These are phyloP conservation scores for Cardinalis cardinalis DNA, from an alignment of 2,113 vertebrate genomes.

Conservation along the genomic window DNA sequence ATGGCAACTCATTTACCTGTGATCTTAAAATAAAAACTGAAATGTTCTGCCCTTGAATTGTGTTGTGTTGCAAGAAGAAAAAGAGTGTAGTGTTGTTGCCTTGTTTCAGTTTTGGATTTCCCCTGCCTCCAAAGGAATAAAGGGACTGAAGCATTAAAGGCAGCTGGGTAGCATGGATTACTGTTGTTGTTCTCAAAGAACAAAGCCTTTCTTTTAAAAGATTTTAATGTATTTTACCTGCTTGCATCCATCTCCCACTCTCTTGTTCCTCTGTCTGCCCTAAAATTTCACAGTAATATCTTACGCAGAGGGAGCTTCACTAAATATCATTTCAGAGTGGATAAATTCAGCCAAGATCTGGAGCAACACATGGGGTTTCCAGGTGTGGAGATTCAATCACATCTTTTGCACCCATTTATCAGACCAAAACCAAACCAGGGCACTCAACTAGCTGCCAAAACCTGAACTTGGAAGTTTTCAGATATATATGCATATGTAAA, in stretches of 20 bases:
- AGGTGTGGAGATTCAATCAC: not conserved
- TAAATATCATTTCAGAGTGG: not conserved
- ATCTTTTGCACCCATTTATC: not conserved
- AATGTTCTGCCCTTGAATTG: not conserved
- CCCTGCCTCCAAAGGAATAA: not conserved
- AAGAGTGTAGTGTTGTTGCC: not conserved
- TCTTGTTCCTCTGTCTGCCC: not conserved
- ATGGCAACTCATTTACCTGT: not conserved
- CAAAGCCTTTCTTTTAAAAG: not conserved
- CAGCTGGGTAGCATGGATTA: not conserved
- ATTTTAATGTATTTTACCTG: not conserved
- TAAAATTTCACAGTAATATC: not conserved
- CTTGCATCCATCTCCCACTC: not conserved
- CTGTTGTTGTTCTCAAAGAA: not conserved
- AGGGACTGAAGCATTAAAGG: not conserved
- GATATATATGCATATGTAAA: not conserved
- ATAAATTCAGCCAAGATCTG: slow-evolving; percentile 23
- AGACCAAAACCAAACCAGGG: not conserved
- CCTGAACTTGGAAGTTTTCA: not conserved
- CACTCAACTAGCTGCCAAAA: not conserved
- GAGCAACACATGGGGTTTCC: not conserved
- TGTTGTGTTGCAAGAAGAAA: not conserved
- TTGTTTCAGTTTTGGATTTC: not conserved
- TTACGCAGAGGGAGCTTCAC: not conserved
- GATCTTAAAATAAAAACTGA: slow-evolving; percentile 1